phyloP scores from a whole-genome alignment of 2,888 invertebrate genomes.

The Brachylomia viminalis region DNA sequence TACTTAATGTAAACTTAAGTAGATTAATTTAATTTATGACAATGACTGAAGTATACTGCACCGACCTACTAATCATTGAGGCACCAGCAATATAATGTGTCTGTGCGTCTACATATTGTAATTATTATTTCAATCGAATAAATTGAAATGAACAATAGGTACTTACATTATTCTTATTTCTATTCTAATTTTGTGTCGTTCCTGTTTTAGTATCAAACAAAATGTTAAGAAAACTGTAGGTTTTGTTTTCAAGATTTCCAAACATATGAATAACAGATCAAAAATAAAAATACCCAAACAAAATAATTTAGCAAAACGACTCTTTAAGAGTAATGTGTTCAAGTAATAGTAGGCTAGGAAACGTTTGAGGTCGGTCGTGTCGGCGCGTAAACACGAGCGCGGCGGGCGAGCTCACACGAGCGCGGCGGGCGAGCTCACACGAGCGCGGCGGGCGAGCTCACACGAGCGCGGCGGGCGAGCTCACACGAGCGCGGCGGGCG shows the following conservation, averaged over 20 bases:
- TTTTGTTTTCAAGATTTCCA: neutral
- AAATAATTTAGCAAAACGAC: neutral
- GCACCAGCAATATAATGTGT: neutral
- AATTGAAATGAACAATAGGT: neutral
- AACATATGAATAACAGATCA: neutral
- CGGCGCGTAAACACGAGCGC: neutral
- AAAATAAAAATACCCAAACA: neutral
- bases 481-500: neutral
- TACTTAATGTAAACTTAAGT: neutral
- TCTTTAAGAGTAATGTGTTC: neutral
- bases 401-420: constrained; percentile 27
- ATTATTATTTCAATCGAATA: neutral
- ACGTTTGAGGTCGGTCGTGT: neutral
- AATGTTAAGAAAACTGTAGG: neutral
- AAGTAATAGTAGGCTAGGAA: neutral
- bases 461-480: neutral
- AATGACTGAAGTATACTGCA: neutral
- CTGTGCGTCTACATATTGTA: neutral
- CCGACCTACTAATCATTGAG: neutral
- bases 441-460: constrained; percentile 62
- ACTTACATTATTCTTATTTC: neutral
- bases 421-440: too few species aligned
- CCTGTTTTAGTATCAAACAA: neutral
- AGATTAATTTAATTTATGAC: neutral
- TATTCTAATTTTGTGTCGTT: neutral